These are phyloP conservation scores for Limnephilus rhombicus DNA, from an alignment of 2,888 invertebrate species.

Conservation along the genomic window DNA sequence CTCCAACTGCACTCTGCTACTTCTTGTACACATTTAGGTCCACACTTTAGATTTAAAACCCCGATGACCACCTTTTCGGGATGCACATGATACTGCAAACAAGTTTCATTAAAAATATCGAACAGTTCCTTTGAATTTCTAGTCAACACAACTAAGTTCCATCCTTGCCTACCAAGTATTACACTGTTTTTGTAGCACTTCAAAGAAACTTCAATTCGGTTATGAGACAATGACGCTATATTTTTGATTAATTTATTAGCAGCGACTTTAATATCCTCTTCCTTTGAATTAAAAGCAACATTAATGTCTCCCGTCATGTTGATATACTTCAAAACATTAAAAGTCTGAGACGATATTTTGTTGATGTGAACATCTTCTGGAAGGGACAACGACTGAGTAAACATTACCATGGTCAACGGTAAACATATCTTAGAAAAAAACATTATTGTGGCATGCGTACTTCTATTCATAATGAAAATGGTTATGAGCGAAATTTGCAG, in stretches of 20 bases:
- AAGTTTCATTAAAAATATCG: conserved; percentile 17
- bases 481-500: neutral
- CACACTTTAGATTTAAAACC: conserved; percentile 27
- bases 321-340: neutral
- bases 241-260: neutral
- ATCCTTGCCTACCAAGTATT: neutral
- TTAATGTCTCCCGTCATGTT: neutral
- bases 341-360: neutral
- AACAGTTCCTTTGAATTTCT: neutral
- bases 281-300: neutral
- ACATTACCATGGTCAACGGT: neutral
- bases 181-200: neutral
- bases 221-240: neutral
- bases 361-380: neutral
- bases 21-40: neutral
- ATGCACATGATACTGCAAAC: neutral
- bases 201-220: neutral
- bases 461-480: neutral
- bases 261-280: neutral
- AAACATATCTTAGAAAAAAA: neutral
- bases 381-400: neutral
- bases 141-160: neutral
- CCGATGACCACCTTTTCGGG: conserved; percentile 9
- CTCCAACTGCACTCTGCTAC: conserved; percentile 27
- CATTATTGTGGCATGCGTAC: neutral